These are phyloP conservation scores for Drosophila nigricruria DNA, from an alignment of 2,888 invertebrate genomes.

Conservation along the genomic window DNA sequence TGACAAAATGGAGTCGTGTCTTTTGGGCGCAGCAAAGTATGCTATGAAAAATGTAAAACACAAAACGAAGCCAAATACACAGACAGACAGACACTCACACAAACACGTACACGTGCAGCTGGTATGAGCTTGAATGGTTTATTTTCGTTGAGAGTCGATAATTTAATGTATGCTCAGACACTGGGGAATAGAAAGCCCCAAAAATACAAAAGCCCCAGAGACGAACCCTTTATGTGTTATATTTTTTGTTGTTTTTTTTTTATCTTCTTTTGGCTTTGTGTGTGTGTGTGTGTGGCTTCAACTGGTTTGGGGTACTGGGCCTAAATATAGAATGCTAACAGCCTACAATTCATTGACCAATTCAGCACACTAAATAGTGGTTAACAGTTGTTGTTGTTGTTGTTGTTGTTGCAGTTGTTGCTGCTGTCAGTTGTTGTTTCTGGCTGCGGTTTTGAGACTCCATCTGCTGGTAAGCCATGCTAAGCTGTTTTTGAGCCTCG, in stretches of 20 bases:
- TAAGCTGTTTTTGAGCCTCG: conserved; percentile 5
- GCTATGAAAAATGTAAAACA: conserved; percentile 53
- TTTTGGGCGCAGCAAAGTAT: conserved; percentile 53
- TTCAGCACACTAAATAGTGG: conserved; percentile 50
- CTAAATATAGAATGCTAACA: conserved; percentile 34
- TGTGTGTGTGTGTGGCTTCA: background rate
- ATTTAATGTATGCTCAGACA: conserved; percentile 53
- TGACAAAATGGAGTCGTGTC: conserved; percentile 59
- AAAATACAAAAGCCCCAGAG: conserved; percentile 19
- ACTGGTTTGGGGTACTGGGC: background rate
- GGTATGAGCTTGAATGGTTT: conserved; percentile 45
- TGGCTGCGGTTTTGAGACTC: conserved; percentile 4
- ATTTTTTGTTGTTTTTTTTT: background rate
- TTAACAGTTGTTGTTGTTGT: conserved; percentile 40
- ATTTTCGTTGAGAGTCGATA: conserved; percentile 72
- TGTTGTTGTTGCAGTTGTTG: conserved; percentile 23
- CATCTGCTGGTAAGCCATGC: background rate
- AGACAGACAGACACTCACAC: background rate
- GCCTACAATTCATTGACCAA: conserved; percentile 56
- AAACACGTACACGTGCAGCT: background rate
- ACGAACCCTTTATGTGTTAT: conserved; percentile 23
- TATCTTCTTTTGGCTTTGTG: background rate
- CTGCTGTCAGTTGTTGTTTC: conserved; percentile 36
- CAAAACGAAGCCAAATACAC: conserved; percentile 12
- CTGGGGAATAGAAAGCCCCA: conserved; percentile 30